Conservation (phyloP, 2,797 vertebrate genomes). For the Poecilia velifera region DNA sequence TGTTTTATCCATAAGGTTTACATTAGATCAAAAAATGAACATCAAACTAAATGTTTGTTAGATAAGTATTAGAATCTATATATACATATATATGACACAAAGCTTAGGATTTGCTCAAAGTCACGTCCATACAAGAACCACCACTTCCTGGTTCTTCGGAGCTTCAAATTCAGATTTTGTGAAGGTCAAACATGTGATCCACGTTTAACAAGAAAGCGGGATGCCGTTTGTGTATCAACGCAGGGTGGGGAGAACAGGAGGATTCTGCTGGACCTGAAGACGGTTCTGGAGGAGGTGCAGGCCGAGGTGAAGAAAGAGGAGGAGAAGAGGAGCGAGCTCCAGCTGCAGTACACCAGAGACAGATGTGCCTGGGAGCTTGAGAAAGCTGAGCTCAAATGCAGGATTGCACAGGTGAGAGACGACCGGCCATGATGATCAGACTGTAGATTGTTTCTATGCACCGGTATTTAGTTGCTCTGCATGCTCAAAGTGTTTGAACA, state of each 20-base stretch:
- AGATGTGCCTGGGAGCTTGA: slow-evolving; percentile 82
- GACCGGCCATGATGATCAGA: not conserved
- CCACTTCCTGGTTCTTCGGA: not conserved
- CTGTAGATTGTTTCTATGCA: not conserved
- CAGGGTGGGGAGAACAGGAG: slow-evolving; percentile 82
- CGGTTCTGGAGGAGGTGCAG: slow-evolving; percentile 79
- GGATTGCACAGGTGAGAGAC: slow-evolving; percentile 77
- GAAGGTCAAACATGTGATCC: not conserved
- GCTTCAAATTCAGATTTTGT: not conserved
- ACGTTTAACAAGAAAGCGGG: not conserved
- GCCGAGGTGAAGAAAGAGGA: slow-evolving; percentile 80
- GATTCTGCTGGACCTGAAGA: slow-evolving; percentile 79
- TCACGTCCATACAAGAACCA: not conserved
- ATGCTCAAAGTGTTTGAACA: not conserved
- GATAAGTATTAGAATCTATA: not conserved
- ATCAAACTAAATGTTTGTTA: not conserved
- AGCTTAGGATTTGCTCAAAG: not conserved
- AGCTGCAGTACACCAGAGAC: slow-evolving; percentile 80
- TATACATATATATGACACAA: not conserved
- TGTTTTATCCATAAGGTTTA: not conserved
- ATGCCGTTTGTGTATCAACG: slow-evolving; percentile 25
- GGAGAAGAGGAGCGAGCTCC: slow-evolving; percentile 77
- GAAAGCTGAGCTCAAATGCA: slow-evolving; percentile 79
- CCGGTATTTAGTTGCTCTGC: not conserved
- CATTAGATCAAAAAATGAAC: not conserved